A percentile compares a stretch with the other conserved stretches of the same genome.
Evolutionary conservation across 1,140 invertebrate genomes (phyloP).

Genomic region (Steinernema feltiae): DNA sequence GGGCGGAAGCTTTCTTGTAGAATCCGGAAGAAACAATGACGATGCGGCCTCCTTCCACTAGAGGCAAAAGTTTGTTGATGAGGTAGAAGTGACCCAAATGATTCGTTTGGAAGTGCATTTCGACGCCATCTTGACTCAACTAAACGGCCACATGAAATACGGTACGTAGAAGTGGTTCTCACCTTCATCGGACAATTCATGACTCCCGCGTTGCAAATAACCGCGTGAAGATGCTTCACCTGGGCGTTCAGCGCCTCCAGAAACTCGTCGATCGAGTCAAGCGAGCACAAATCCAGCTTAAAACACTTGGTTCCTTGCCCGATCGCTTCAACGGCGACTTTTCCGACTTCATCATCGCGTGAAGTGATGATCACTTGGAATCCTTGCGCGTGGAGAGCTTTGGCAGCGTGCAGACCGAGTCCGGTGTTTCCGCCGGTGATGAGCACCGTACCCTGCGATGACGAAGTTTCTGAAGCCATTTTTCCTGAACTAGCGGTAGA

Average conservation of each 20-base stretch:
- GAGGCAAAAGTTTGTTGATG: conserved; percentile 24
- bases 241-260: neutral
- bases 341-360: neutral
- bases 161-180: neutral
- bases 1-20: conserved; percentile 8
- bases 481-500: neutral
- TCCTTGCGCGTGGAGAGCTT: conserved; percentile 7
- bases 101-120: conserved; percentile 32
- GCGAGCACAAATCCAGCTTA: conserved; percentile 15
- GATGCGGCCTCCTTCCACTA: conserved; percentile 20
- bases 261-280: conserved; percentile 19
- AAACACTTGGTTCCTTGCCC: conserved; percentile 11
- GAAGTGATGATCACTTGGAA: neutral
- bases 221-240: neutral
- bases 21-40: conserved; percentile 29
- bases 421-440: conserved; percentile 21
- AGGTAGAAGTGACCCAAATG: conserved; percentile 27
- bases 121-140: conserved; percentile 25
- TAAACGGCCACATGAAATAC: conserved; percentile 11
- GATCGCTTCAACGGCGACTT: conserved; percentile 7
- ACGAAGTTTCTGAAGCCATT: neutral
- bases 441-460: neutral
- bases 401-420: conserved; percentile 18
- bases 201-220: conserved; percentile 22
- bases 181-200: conserved; percentile 7